Base-by-base conservation (phyloP, 2,113 vertebrate genomes). In the Okapia johnstoni region DNA sequence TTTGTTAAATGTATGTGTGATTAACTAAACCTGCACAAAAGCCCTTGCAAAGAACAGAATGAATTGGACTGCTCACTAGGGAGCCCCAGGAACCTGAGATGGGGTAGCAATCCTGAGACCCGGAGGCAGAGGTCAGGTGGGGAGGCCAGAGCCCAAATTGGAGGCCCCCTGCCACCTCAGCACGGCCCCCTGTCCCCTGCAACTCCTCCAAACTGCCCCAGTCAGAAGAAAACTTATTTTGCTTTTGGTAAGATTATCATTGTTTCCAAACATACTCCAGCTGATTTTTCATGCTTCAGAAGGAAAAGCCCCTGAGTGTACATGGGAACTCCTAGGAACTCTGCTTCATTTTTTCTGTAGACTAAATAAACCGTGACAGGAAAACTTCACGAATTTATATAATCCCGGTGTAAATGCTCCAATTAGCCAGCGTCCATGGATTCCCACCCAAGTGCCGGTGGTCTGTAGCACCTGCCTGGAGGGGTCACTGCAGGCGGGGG, bases 221-320 rank as follows among this genome's bases (percentile, higher is more conserved):
- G 25, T 54, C 88, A 36, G 88, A n/a, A 54, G 57, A 25, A 58
- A n/a, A n/a, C 21, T 12, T 21, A 14, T 28, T 86, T 80, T 25
- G 33, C n/a, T 30, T 30, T 43, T 14, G 43, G 43, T 23, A 3
- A 50, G 58, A 2, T 33, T 25, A 1, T 85, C 36, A 0, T 26
- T 14, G 4, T 30, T 86, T 26, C 26, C 52, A n/a, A 46, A 52
- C 23, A 25, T 55, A 13, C 3, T 28, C 19, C 33, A 17, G 26
- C 7, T 8, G 14, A 2, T 19, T 4, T 54, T 19, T 3, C 13
- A 2, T 0, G 30, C 54, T 61, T 60, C 28, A 4, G 19, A 11
- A 46, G 58, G 50, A 43, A 5, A 5, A 3, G 36, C 28, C 80
- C 80, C 26, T 1, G 14, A 40, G 50, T 30, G 1, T 3, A 28